Base-by-base conservation (phyloP, 2,888 invertebrate genomes). In the Lydus trimaculatus region DNA sequence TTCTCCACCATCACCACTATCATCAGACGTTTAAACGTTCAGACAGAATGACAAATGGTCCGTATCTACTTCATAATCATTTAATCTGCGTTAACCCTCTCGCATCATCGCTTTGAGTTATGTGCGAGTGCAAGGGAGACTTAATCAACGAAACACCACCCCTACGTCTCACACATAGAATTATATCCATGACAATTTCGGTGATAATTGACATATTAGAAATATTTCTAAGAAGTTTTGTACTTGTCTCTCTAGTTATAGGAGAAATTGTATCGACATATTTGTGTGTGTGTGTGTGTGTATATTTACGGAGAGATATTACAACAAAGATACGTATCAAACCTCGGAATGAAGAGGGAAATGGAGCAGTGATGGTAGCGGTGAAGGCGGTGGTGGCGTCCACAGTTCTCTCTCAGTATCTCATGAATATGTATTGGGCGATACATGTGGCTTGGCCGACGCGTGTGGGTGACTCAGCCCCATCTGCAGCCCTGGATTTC, bases 31-130 rank as follows among this genome's bases (percentile, higher is more conserved):
- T 71, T 62, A 70, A 67, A 67, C 31, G 69, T 65, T 80, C 78
- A 82, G 83, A 82, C 83, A 83, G 83, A 77, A 84, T 85, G 84
- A 84, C 84, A 84, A 84, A 85, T 85, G 84, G 83, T 82, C 80
- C 83, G 81, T 83, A 84, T 84, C 84, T 81, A 81, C 80, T 83
- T 84, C 84, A 84, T 85, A 84, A 85, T 85, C 85, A 83, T 84
- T 85, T 85, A 85, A 85, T 84, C 84, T 83, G 79, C 82, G 83
- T 84, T 85, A 84, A 84, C 84, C 85, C 84, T 84, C 83, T 83
- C 84, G 82, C 84, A 82, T 84, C 85, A 82, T 83, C 84, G 78
- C 80, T 73, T 78, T 73, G 75, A 76, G 75, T 78, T 78, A 77
- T 78, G 75, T 76, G 74, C 73, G 69, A 48, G 20, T 48, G 20